These are phyloP conservation scores for Drosophila navojoa DNA, from an alignment of 1,140 invertebrate species.

Conservation along the genomic window DNA sequence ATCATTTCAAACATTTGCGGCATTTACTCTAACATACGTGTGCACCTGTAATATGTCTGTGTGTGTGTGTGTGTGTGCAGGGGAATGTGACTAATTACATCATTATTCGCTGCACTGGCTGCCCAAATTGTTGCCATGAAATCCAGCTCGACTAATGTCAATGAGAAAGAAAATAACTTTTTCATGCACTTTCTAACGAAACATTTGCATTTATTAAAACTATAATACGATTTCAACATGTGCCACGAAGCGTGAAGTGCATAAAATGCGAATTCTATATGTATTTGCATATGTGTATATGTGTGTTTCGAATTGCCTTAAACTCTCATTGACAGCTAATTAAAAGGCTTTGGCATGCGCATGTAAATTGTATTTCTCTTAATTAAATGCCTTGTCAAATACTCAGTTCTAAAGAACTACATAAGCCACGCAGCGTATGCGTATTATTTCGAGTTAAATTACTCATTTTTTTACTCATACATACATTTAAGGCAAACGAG, in stretches of 20 bases:
- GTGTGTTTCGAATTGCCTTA: constrained; percentile 2
- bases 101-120: constrained; percentile 15
- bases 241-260: constrained; percentile 18
- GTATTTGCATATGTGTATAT: not conserved
- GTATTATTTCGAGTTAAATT: constrained; percentile 30
- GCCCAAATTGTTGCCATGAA: constrained; percentile 7
- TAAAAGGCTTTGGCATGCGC: constrained; percentile 8
- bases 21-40: not conserved
- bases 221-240: not conserved
- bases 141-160: constrained; percentile 34
- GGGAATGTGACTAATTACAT: constrained; percentile 9
- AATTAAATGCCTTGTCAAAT: constrained; percentile 50
- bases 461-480: too few relatives aligned
- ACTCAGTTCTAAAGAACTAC: not conserved
- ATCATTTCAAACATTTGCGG: constrained; percentile 55
- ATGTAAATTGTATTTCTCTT: constrained; percentile 52
- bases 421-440: constrained; percentile 34
- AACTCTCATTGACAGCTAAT: constrained; percentile 54
- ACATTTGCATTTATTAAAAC: constrained; percentile 23
- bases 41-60: not conserved
- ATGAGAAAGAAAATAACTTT: constrained; percentile 54
- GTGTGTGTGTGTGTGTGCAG: not conserved
- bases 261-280: constrained; percentile 15
- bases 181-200: constrained; percentile 28
- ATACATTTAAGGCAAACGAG: too few relatives aligned